Evolutionary conservation across 2,888 invertebrate species (phyloP).

Genomic region (Brassicogethes aeneus): DNA sequence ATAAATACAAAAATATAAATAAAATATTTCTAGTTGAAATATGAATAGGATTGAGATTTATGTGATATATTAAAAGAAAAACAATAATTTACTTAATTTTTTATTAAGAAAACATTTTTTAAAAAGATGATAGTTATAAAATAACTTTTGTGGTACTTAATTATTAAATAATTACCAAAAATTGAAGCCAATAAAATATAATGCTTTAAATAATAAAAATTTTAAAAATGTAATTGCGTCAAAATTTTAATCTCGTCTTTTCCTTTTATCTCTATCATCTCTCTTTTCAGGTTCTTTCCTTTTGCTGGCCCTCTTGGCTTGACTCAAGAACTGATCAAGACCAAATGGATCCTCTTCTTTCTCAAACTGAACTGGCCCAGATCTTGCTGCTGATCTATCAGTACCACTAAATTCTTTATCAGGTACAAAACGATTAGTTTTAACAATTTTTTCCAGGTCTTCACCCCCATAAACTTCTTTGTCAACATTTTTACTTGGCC

Average conservation of each 20-base stretch:
- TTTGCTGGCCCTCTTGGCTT: constrained; percentile 78
- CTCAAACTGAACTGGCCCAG: constrained; percentile 95
- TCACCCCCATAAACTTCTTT: constrained; percentile 84
- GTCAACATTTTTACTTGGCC: constrained; percentile 81
- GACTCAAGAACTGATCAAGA: constrained; percentile 94
- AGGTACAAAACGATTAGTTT: constrained; percentile 88
- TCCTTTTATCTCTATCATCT: constrained; percentile 41
- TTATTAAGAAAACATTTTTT: too few species aligned
- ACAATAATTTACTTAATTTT: too few species aligned
- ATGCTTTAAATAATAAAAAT: too few species aligned
- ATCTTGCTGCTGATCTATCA: constrained; percentile 61
- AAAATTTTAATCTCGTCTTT: constrained; percentile 41
- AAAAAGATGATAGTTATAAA: too few species aligned
- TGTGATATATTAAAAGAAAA: too few species aligned
- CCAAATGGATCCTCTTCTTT: constrained; percentile 93
- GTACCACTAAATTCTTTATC: constrained; percentile 96
- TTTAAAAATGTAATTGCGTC: too few species aligned
- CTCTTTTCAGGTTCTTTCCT: constrained; percentile 48
- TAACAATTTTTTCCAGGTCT: constrained; percentile 82
- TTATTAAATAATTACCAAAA: too few species aligned
- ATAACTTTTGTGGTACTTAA: too few species aligned
- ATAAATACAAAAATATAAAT: too few species aligned
- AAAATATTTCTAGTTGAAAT: too few species aligned
- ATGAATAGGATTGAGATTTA: too few species aligned
- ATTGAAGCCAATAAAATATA: too few species aligned